Evolutionary conservation across 2,888 invertebrate genomes (phyloP).

Genomic region (Amaurobius ferox): DNA sequence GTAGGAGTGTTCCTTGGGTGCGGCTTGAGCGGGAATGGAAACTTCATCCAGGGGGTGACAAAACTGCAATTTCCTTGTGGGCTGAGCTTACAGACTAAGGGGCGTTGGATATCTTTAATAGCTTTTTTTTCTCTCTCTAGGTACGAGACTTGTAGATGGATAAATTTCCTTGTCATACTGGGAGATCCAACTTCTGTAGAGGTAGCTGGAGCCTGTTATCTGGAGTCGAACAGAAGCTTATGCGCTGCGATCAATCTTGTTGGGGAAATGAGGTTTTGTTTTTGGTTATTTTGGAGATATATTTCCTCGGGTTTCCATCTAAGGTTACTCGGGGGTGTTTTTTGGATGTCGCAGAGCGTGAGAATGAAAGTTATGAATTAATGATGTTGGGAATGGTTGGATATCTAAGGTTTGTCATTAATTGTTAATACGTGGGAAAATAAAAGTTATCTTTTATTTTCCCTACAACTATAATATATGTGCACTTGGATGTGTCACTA

Average conservation of each 20-base stretch:
- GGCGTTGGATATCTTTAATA: constrained; percentile 25
- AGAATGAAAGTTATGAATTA: not conserved
- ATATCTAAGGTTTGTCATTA: no score
- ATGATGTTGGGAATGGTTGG: not conserved
- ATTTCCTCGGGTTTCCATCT: not conserved
- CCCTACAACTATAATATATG: no score
- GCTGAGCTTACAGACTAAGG: constrained; percentile 10
- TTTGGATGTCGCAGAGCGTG: not conserved
- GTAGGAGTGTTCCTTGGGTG: constrained; percentile 13
- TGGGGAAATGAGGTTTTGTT: constrained; percentile 17
- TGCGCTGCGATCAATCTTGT: not conserved
- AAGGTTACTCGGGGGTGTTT: not conserved
- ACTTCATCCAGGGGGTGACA: constrained; percentile 9
- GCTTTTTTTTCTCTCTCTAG: constrained; percentile 4
- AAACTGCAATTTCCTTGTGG: constrained; percentile 36
- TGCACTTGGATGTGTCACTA: no score
- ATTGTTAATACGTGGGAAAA: no score
- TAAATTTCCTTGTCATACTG: constrained; percentile 25
- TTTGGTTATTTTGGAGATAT: not conserved
- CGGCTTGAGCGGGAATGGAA: not conserved
- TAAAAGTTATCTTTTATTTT: no score
- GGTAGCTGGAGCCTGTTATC: not conserved
- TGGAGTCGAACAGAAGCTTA: not conserved
- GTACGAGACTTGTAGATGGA: constrained; percentile 1
- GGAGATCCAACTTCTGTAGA: constrained; percentile 7